Base-by-base conservation (phyloP, 1,140 invertebrate species). In the Lepidurus arcticus region DNA sequence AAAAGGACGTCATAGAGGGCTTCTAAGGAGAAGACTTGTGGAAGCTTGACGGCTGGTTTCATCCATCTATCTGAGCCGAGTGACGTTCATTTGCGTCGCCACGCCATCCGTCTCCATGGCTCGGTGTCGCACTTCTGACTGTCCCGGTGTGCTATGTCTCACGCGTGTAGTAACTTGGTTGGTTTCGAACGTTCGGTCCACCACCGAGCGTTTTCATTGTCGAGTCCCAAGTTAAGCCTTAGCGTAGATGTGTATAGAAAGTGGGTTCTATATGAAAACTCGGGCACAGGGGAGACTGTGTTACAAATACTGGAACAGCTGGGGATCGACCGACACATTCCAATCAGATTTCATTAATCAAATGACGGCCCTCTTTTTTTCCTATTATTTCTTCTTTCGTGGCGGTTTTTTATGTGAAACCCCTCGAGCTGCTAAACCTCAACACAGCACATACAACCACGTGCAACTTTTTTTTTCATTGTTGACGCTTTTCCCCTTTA, bases 281-380 rank as follows among this genome's bases (percentile, higher is more conserved):
- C 13, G 16, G 45, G 53, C 53, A 65, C 53, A 65, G 4, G 4
- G 34, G 34, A 34, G 16, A 65, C 53, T 16, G 16, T 11, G 45
- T 3, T 10, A 9, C 53, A 65, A 65, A 21, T 4, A 34, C 16
- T 65, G 53, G 53, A 65, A 65, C 53, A 65, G 53, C 53, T 65
- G 53, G 53, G 53, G 9, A 65, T 65, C 53, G 53, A 21, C 53
- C n/a, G 21, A 21, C 21, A 65, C 16, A 65, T 65, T 65, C 53
- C 53, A 21, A 65, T 65, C 53, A 65, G 53, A 65, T 65, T 65
- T 65, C 53, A 65, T 65, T 65, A 65, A 65, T 65, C 53, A 65
- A 65, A 65, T 21, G 21, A 21, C 53, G 4, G 34, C 53, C 47
- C 47, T 65, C 53, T 13, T 21, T 65, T 65, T 65, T 47, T 65